Percentiles rank a stretch among this genome's conserved stretches.
phyloP scores from a whole-genome alignment of 2,113 vertebrate genomes.

The Murina feae region DNA sequence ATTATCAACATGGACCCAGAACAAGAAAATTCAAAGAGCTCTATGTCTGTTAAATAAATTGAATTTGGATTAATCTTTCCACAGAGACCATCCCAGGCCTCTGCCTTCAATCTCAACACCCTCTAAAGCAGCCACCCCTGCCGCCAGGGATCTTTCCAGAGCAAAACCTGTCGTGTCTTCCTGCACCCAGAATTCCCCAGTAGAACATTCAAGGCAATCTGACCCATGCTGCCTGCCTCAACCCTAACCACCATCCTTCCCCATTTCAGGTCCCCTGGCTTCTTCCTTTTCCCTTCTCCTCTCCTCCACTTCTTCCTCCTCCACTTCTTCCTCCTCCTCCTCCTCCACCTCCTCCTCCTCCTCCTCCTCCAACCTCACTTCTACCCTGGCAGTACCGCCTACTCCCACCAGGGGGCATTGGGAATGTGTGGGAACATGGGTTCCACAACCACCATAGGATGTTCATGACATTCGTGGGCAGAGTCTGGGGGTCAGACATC shows the following conservation, averaged over 20 bases:
- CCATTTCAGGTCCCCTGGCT: accelerated
- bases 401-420: constrained; percentile 42
- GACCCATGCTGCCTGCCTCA: too few species aligned
- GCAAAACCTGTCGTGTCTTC: not conserved
- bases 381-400: not conserved
- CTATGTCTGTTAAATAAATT: not conserved
- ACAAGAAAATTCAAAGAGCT: not conserved
- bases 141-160: not conserved
- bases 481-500: not conserved
- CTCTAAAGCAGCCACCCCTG: accelerated
- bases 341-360: too few species aligned
- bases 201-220: accelerated
- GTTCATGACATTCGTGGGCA: not conserved
- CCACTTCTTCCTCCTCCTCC: not conserved
- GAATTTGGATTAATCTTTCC: not conserved
- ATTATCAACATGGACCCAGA: not conserved
- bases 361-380: too few species aligned
- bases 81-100: not conserved
- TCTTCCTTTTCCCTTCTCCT: too few species aligned
- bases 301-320: accelerated
- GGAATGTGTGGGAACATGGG: not conserved
- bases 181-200: not conserved
- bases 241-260: too few species aligned
- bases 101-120: not conserved
- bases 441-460: not conserved